These are phyloP conservation scores for Apamea anceps DNA, from an alignment of 2,888 invertebrate species.

Conservation along the genomic window DNA sequence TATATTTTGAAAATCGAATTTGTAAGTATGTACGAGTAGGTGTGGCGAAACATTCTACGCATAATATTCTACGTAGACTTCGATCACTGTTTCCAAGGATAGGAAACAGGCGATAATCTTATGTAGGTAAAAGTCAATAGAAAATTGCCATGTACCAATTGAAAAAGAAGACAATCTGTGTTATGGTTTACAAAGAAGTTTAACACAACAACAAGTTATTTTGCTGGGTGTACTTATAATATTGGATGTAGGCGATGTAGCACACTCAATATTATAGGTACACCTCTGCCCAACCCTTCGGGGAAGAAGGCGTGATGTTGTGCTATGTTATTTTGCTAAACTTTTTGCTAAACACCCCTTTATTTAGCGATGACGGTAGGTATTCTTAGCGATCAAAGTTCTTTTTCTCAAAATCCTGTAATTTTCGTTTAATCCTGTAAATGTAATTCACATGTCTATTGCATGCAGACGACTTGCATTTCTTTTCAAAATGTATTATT, in stretches of 20 bases:
- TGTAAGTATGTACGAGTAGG: no score
- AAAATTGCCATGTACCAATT: neutral
- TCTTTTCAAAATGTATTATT: neutral
- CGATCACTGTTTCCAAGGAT: neutral
- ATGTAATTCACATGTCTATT: neutral
- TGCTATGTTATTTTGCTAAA: constrained; percentile 1
- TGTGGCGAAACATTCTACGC: neutral
- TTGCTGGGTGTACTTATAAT: neutral
- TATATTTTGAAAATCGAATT: neutral
- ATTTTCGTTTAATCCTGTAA: neutral
- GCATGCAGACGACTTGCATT: neutral
- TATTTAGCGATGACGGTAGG: neutral
- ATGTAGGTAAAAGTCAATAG: neutral
- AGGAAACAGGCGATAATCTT: neutral
- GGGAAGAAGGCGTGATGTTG: neutral
- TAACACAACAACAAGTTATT: constrained; percentile 6
- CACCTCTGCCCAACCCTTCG: neutral
- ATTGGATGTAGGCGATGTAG: neutral
- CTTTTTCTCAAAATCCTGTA: neutral
- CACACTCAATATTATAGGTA: neutral
- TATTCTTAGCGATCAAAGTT: neutral
- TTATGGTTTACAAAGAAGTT: neutral
- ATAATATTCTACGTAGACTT: neutral
- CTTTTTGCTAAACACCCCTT: neutral
- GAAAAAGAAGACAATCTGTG: neutral